Base-by-base conservation (phyloP, 2,888 invertebrate genomes). In the Lymantria monacha region DNA sequence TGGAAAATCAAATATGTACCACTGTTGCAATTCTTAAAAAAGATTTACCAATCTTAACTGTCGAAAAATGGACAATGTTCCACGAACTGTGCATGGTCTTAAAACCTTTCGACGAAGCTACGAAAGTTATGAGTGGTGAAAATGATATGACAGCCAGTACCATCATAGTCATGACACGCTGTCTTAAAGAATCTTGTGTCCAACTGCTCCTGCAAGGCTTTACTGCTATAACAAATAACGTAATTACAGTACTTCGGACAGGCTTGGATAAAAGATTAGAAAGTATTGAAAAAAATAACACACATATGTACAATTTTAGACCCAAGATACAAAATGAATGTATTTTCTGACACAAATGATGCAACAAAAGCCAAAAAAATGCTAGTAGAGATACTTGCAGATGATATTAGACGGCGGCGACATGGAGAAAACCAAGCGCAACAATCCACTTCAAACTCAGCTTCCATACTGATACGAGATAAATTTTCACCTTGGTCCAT, bases 91-190 rank as follows among this genome's bases (percentile, higher is more conserved):
- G 37, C 10, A 15, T 12, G 10, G 46, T 51, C 0, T 52, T 70
- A 40, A 47, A 51, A 11, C 64, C 69, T 3, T 68, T 69, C 13
- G 59, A 71, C 15, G 61, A 69, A 1, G 47, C 52, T 0, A 66
- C 61, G 0, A 30, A n/a, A 8, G 38, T 59, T 5, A 57, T 64
- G 57, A 66, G 66, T 40, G 58, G 54, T 46, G 59, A 72, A 60
- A 62, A 64, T 33, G 65, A 66, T 51, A 41, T 69, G 14, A 64
- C 66, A 1, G 63, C 48, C 0, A 63, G 68, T 30, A 62, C 54
- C 5, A 55, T 69, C 0, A 72, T 68, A 15, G 51, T 61, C 0
- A 58, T 69, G 51, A 59, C 62, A 3, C 41, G 63, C 2, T 69
- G 65, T 30, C 59, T 70, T 22, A 22, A 5, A 22, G 22, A 22